Base-by-base conservation (phyloP, 2,888 invertebrate genomes). In the Xylocampa areola region DNA sequence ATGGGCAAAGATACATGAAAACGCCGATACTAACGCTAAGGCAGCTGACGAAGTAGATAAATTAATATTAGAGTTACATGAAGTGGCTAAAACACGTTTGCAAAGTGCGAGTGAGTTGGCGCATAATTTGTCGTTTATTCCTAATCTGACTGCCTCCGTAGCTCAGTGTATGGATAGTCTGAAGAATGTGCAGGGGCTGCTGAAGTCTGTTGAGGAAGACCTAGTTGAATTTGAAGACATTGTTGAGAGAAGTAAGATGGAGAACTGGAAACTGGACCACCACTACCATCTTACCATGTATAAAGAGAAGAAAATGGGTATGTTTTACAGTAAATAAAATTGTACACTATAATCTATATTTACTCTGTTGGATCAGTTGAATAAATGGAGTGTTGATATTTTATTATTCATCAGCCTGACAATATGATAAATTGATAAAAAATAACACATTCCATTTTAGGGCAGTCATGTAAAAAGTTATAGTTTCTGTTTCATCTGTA, bases 271-370 rank as follows among this genome's bases (percentile, higher is more conserved):
- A 84, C 81, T 96, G 35, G 96, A 96, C 77, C 96, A 97, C 79
- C 94, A 95, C 69, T 96, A 96, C 79, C 96, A 97, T 68, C 90
- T 97, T 48, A 95, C 95, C 13, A 86, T 96, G 68, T 96, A 96
- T 73, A 95, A 96, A 82, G 96, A 96, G 73, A 96, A 95, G 74
- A 96, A 96, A 89, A 91, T 96, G 84, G 95, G 97, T 96, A 86
- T 80, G 80, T 61, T 45, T 16, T n/a, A 11, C 1, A 11, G n/a
- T n/a, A n/a, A n/a, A n/a, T n/a, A n/a, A n/a, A n/a, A n/a, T n/a
- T n/a, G n/a, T n/a, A n/a, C n/a, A n/a, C n/a, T n/a, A n/a, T n/a
- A n/a, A n/a, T n/a, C n/a, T n/a, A n/a, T n/a, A n/a, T n/a, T n/a
- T n/a, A n/a, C n/a, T n/a, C n/a, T n/a, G n/a, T n/a, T n/a, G n/a